Evolutionary conservation across 2,113 vertebrate species (phyloP), one percentile per base, ranked within the genome.

Genomic region (Helogale parvula): DNA sequence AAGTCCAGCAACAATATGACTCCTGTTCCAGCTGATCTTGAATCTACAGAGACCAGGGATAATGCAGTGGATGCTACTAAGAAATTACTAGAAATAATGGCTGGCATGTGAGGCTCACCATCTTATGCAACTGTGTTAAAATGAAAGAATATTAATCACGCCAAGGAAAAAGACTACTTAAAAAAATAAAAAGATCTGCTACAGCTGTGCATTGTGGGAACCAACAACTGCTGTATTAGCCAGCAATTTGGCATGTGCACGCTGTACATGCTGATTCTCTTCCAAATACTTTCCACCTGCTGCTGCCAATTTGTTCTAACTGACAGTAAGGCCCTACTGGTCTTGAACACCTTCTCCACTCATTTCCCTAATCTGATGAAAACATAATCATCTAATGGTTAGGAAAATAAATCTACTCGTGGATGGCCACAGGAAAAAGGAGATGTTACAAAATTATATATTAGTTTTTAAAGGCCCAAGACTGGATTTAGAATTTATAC

Each of bases 401-500:
- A 68, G 74, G 68, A 79, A 92, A 71, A 93, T 69, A 76, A 50
- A 79, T 93, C 76, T 85, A 35, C 27, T 88, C n/a, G 7, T 12
- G 25, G 33, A 33, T 72, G 11, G 52, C 74, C 60, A 38, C 33
- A 3, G 33, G n/a, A 54, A 92, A 92, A 86, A 79, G 29, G 33
- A 85, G 25, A 96, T 74, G 60, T 13, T 84, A 88, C 7, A 77
- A 96, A 97, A 91, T 89, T 57, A 79, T 21, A 93, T 77, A 85
- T 95, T 82, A 3, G 4, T 27, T 87, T 84, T 72, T 50, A 80
- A 88, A 94, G 35, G 13, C n/a, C 65, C 3, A 12, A 79, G 85
- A 85, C 71, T 81, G 31, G 57, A 41, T 83, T 11, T 77, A 38
- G 86, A 79, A 90, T 38, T 3, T 82, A 6, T 72, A 65, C 14